Evolutionary conservation across 1,140 invertebrate genomes (phyloP).

Genomic region (Cherax quadricarinatus): DNA sequence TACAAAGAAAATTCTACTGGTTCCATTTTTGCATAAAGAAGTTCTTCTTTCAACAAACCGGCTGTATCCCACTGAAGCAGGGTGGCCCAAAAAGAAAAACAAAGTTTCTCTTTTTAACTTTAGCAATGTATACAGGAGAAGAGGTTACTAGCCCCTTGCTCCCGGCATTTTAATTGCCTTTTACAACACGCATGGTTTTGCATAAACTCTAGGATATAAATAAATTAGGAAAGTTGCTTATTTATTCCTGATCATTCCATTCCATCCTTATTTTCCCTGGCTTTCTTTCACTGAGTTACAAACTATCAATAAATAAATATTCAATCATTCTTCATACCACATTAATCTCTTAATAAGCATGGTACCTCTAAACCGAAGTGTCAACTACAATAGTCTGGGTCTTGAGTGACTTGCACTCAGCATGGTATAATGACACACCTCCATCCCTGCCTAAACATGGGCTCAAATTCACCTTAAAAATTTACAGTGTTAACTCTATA

Average conservation of each 20-base stretch:
- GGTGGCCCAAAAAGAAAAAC: too few species aligned
- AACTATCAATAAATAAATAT: neutral
- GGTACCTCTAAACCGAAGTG: neutral
- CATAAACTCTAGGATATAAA: neutral
- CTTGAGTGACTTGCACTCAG: neutral
- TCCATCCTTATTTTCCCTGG: neutral
- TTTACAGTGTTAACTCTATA: neutral
- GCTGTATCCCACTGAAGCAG: too few species aligned
- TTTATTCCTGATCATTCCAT: conserved; percentile 5
- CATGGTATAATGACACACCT: neutral
- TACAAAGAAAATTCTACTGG: too few species aligned
- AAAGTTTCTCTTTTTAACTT: too few species aligned
- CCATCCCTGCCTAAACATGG: neutral
- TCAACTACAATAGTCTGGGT: neutral
- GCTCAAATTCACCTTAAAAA: neutral
- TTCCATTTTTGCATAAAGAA: too few species aligned
- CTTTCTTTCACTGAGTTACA: neutral
- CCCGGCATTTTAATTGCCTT: too few species aligned
- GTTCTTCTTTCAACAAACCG: too few species aligned
- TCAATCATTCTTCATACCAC: too few species aligned
- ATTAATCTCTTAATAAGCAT: too few species aligned
- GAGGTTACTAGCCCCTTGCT: too few species aligned
- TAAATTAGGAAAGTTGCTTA: neutral
- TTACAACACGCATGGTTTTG: too few species aligned
- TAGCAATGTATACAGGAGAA: too few species aligned